A percentile compares a stretch with the other conserved stretches of the same genome.
phyloP scores from a whole-genome alignment of 2,797 vertebrate genomes.

The Hipposideros larvatus region DNA sequence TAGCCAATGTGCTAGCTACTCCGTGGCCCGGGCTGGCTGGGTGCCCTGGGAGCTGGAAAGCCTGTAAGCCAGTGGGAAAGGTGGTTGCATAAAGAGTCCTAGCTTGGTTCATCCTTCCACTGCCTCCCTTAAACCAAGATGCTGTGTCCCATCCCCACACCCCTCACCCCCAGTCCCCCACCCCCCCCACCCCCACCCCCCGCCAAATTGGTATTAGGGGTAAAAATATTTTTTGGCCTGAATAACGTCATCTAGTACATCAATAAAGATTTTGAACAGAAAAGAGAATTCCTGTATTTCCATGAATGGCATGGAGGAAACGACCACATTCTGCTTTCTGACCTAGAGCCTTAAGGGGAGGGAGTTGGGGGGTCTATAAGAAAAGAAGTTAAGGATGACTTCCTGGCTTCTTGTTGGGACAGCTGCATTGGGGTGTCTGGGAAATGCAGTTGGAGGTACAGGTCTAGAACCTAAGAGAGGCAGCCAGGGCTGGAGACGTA shows the following conservation, averaged over 20 bases:
- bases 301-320: neutral
- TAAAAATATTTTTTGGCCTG: neutral
- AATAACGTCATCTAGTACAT: neutral
- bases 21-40: neutral
- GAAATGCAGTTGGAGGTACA: neutral
- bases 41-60: neutral
- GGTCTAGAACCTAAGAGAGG: neutral
- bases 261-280: neutral
- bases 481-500: neutral
- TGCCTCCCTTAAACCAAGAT: neutral
- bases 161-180: too few relatives aligned
- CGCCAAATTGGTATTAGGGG: neutral
- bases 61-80: fast-evolving
- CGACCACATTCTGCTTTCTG: neutral
- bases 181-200: too few relatives aligned
- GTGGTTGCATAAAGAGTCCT: neutral
- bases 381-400: neutral
- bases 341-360: neutral
- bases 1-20: neutral
- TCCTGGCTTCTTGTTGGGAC: neutral
- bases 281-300: neutral
- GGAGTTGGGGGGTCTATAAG: fast-evolving
- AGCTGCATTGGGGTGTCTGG: neutral
- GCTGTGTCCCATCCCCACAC: neutral
- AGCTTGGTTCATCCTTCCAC: neutral